A percentile compares a stretch with the other conserved stretches of the same genome.
Evolutionary conservation across 2,888 invertebrate species (phyloP).

Genomic region (Belgica antarctica): DNA sequence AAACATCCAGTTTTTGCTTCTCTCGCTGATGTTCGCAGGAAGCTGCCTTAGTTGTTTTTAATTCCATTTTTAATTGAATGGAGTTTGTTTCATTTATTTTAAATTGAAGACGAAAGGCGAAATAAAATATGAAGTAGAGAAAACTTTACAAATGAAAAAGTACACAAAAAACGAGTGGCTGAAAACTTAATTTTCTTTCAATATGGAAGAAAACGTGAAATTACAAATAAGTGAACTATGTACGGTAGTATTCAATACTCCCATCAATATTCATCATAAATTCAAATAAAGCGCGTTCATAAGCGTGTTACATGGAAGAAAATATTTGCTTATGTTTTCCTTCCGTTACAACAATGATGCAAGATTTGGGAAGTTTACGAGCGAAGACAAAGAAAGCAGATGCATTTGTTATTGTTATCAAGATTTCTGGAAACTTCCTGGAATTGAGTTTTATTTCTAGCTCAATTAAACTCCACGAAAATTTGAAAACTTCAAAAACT

Average conservation of each 20-base stretch:
- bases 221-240: no score
- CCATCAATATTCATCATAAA: conserved; percentile 8
- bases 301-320: background rate
- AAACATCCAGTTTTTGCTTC: background rate
- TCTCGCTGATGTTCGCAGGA: background rate
- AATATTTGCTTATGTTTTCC: conserved; percentile 10
- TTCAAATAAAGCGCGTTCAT: background rate
- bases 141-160: background rate
- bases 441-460: no score
- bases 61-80: conserved; percentile 22
- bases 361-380: conserved; percentile 17
- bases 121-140: background rate
- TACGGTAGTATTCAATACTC: conserved; percentile 27
- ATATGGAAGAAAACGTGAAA: conserved; percentile 29
- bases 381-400: background rate
- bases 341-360: conserved; percentile 12
- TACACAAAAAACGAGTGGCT: conserved; percentile 30
- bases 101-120: background rate
- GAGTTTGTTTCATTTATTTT: conserved; percentile 25
- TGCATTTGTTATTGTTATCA: no score
- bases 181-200: conserved; percentile 40
- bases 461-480: no score
- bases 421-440: no score
- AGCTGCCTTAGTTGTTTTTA: conserved; percentile 5
- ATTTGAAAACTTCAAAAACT: no score